phyloP scores from a whole-genome alignment of 2,888 invertebrate species.

The Drosophila seclusa region DNA sequence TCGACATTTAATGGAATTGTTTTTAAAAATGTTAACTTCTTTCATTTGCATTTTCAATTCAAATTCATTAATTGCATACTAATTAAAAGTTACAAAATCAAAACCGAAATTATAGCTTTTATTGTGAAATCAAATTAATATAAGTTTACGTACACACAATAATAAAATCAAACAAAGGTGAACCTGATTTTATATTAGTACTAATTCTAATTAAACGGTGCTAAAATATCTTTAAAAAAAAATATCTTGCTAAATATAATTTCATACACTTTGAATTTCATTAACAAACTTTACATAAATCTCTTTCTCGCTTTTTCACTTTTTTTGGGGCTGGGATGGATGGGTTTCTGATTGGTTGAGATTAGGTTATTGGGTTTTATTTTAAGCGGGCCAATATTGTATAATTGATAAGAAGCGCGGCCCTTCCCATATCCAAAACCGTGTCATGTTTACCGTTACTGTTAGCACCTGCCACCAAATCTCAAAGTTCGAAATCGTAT shows the following conservation, averaged over 20 bases:
- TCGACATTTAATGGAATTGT: neutral
- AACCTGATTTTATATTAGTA: neutral
- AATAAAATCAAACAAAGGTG: neutral
- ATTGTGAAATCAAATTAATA: neutral
- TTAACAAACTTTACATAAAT: conserved; percentile 1
- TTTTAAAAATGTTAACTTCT: neutral
- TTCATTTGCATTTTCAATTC: neutral
- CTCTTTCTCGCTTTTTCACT: conserved; percentile 3
- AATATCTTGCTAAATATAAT: neutral
- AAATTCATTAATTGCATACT: neutral
- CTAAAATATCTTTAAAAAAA: neutral
- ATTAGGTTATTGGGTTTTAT: neutral
- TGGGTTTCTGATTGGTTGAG: neutral
- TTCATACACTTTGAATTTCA: neutral
- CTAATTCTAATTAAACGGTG: neutral
- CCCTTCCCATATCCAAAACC: conserved; percentile 25
- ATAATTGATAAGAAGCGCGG: conserved; percentile 68
- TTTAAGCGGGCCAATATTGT: conserved; percentile 46
- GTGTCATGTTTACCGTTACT: conserved; percentile 71
- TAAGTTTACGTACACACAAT: neutral
- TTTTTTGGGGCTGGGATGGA: conserved; percentile 20
- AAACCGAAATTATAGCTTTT: neutral
- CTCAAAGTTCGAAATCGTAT: conserved; percentile 33
- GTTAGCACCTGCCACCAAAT: conserved; percentile 68
- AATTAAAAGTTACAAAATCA: neutral